phyloP scores from a whole-genome alignment of 2,113 vertebrate species.

The Rhynchomys soricoides region DNA sequence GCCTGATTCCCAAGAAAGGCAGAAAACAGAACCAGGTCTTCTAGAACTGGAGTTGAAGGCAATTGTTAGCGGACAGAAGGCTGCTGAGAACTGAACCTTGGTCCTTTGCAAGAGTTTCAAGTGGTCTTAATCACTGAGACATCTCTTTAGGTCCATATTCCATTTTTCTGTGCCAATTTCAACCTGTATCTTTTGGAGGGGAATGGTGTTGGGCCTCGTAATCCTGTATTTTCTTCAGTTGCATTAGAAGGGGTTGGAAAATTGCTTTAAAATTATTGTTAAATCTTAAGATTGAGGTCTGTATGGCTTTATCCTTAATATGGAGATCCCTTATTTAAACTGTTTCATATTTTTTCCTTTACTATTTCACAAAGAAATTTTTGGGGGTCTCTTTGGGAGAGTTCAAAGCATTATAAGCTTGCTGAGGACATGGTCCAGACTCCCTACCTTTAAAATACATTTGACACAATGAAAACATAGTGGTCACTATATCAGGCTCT shows the following conservation, averaged over 20 bases:
- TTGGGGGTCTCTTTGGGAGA: not conserved
- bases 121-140: not conserved
- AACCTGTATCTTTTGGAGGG: not conserved
- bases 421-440: not conserved
- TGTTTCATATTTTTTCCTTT: conserved; percentile 24
- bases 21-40: too few species aligned
- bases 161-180: not conserved
- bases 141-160: not conserved
- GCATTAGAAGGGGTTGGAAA: not conserved
- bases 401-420: not conserved
- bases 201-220: not conserved
- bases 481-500: not conserved
- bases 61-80: not conserved
- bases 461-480: not conserved
- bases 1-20: not conserved
- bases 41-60: not conserved
- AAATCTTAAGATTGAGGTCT: not conserved
- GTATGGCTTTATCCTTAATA: not conserved
- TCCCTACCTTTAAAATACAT: not conserved
- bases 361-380: conserved; percentile 21
- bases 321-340: not conserved
- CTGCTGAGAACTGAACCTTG: not conserved
- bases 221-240: not conserved
- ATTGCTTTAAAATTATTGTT: conserved; percentile 30
- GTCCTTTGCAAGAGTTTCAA: not conserved